Conservation (phyloP, 2,113 vertebrate genomes). For the Etia nguti region DNA sequence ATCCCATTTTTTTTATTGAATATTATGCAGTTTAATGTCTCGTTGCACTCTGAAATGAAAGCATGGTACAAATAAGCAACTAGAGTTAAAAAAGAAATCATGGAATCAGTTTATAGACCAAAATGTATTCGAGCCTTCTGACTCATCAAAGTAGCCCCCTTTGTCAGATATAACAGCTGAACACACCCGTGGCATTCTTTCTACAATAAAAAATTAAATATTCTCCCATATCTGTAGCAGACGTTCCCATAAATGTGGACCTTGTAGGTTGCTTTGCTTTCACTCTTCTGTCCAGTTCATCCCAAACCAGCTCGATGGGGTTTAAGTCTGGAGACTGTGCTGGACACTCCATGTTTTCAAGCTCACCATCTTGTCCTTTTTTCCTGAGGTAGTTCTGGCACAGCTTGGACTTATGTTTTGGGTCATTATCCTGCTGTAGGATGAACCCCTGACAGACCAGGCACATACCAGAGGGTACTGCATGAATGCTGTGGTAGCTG, state of each 20-base stretch:
- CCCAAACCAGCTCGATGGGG: no score
- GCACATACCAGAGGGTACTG: accelerated
- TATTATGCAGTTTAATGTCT: neutral
- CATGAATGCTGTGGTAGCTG: neutral
- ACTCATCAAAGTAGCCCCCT: neutral
- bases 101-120: neutral
- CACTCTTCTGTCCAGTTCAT: no score
- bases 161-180: neutral
- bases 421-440: neutral
- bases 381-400: no score
- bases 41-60: neutral
- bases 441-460: accelerated
- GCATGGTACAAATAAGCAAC: neutral
- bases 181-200: neutral
- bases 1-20: neutral
- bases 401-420: no score
- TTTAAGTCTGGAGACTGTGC: no score
- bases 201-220: neutral
- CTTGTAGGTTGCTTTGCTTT: no score
- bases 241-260: neutral
- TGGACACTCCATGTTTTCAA: accelerated
- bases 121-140: neutral
- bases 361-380: no score
- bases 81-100: neutral
- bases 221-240: neutral